phyloP scores from a whole-genome alignment of 1,140 invertebrate genomes.

The Aphidius gifuensis region DNA sequence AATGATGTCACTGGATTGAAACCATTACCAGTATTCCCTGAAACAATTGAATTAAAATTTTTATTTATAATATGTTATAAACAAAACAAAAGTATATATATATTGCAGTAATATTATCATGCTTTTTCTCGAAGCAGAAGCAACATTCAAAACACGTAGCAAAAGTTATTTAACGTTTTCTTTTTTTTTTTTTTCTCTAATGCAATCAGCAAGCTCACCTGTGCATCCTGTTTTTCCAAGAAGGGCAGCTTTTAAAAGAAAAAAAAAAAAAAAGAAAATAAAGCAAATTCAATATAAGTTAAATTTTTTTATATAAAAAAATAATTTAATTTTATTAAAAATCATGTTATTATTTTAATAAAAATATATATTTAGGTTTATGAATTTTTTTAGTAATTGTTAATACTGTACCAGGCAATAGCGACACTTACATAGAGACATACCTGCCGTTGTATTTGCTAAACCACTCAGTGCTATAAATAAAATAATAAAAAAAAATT shows the following conservation, averaged over 20 bases:
- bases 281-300: conserved; percentile 31
- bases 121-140: too few species aligned
- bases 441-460: conserved; percentile 57
- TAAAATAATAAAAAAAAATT: conserved; percentile 22
- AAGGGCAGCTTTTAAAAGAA: conserved; percentile 50
- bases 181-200: too few species aligned
- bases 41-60: conserved; percentile 27
- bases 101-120: too few species aligned
- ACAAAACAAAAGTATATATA: neutral
- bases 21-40: conserved; percentile 51
- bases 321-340: neutral
- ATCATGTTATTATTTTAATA: neutral
- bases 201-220: conserved; percentile 43
- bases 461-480: conserved; percentile 58
- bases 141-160: too few species aligned
- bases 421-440: conserved; percentile 56
- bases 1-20: conserved; percentile 56
- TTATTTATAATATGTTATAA: neutral
- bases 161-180: too few species aligned
- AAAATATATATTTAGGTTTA: too few species aligned
- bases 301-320: neutral
- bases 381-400: conserved; percentile 42
- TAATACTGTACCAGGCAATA: conserved; percentile 56
- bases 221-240: conserved; percentile 53
- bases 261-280: conserved; percentile 35